A percentile compares a stretch with the other conserved stretches of the same genome.
Evolutionary conservation across 2,113 vertebrate species (phyloP).

Genomic region (Columba janthina): DNA sequence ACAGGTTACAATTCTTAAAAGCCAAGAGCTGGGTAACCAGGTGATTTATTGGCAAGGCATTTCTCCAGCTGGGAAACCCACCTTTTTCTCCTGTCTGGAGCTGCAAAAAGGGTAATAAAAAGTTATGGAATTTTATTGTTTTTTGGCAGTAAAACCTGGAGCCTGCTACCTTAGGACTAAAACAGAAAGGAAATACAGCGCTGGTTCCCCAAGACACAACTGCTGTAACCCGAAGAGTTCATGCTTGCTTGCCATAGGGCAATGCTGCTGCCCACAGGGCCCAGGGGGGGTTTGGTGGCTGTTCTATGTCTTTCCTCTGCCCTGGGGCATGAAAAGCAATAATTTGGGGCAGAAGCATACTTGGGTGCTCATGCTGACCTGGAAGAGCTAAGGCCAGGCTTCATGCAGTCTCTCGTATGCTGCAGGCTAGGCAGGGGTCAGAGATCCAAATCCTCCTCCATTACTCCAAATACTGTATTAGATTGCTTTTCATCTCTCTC

Average conservation of each 20-base stretch:
- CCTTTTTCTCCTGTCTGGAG: neutral
- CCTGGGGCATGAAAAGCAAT: neutral
- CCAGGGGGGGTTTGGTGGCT: neutral
- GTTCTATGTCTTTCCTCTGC: neutral
- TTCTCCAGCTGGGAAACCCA: neutral
- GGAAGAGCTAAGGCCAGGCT: neutral
- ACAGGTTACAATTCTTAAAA: neutral
- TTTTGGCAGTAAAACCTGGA: neutral
- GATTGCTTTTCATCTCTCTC: neutral
- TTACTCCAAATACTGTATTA: neutral
- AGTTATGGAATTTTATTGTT: neutral
- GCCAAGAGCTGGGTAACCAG: neutral
- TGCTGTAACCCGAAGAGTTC: neutral
- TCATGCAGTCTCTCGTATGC: fast-evolving
- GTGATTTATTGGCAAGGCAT: neutral
- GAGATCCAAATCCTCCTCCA: neutral
- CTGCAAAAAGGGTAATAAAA: neutral
- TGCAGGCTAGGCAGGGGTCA: neutral
- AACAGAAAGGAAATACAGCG: fast-evolving
- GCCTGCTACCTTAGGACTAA: neutral
- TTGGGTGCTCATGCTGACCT: neutral
- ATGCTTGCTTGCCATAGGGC: neutral
- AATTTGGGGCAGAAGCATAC: neutral
- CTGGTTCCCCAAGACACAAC: fast-evolving
- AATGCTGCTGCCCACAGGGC: neutral